phyloP scores from a whole-genome alignment of 2,888 invertebrate genomes.

The Aradus depressus region DNA sequence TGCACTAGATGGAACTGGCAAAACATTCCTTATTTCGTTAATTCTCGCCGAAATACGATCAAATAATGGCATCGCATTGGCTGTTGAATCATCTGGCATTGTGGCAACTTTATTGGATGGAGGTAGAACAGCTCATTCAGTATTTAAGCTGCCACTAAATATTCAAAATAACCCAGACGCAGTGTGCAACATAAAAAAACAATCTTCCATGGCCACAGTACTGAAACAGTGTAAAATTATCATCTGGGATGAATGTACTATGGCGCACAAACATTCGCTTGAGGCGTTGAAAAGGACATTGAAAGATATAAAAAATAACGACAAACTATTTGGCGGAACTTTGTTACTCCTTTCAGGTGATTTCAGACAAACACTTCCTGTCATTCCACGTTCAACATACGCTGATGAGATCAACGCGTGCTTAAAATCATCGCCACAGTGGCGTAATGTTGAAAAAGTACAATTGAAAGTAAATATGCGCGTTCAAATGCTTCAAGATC shows the following conservation, averaged over 20 bases:
- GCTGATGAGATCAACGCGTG: constrained; percentile 15
- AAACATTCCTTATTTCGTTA: too few relatives aligned
- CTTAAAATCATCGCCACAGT: constrained; percentile 22
- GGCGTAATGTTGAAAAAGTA: constrained; percentile 29
- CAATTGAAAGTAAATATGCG: constrained; percentile 32
- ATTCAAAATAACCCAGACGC: constrained; percentile 29
- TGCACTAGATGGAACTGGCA: too few relatives aligned
- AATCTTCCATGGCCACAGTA: constrained; percentile 31
- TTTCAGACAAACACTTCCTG: constrained; percentile 4
- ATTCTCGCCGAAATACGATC: too few relatives aligned
- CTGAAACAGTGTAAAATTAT: constrained; percentile 33
- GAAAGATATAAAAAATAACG: too few relatives aligned
- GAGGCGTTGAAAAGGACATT: too few relatives aligned
- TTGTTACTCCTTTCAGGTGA: constrained; percentile 11
- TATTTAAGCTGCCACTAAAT: constrained; percentile 23
- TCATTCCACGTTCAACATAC: constrained; percentile 13
- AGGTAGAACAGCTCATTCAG: constrained; percentile 20
- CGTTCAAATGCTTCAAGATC: constrained; percentile 31
- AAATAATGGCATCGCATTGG: constrained; percentile 27
- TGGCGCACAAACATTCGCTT: constrained; percentile 34
- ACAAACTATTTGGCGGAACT: constrained; percentile 18
- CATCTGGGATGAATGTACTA: constrained; percentile 38
- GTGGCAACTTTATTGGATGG: constrained; percentile 16
- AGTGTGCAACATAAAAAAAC: constrained; percentile 32
- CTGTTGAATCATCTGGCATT: constrained; percentile 28